Base-by-base conservation (phyloP, 2,888 invertebrate species). In the Endomychus coccineus region DNA sequence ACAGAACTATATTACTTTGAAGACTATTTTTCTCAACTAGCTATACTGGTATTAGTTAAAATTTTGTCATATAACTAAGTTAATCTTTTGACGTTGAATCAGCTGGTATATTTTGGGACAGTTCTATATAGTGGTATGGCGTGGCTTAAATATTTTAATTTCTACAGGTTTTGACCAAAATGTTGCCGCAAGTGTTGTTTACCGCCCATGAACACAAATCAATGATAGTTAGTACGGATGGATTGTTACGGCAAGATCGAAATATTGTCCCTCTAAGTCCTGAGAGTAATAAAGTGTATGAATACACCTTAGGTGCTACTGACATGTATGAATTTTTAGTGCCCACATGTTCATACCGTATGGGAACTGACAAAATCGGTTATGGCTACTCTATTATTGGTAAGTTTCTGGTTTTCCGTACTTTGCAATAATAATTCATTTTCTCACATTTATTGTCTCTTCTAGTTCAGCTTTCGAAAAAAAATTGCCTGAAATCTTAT, bases 281-380 rank as follows among this genome's bases (percentile, higher is more conserved):
- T 2, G 33, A 36, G 16, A 53, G 64, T 48, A 63, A 65, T 29
- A 56, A 63, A 40, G 49, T 71, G 21, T 69, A 66, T 51, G 59
- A 66, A 43, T 65, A 67, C 36, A 56, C 62, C 33, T 57, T 73
- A 39, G 68, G 68, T 23, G 55, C 62, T 43, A 65, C 63, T 22
- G 67, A 69, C 47, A 62, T 70, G 53, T 69, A 70, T 51, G 95
- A 96, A 70, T 75, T 96, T 30, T 78, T 83, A 63, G 84, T 92
- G 46, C 96, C 96, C 2, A 94, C 96, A 0, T 91, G 90, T 59
- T 94, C 92, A 1, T 97, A 97, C 62, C 76, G 97, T 52, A 97
- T 97, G 96, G 96, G 96, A 1, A 87, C 84, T 12, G 61, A 66
- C 2, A 71, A 81, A 47, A 87, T 92, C 64, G 96, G 94, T 2